Conservation (phyloP, 2,797 vertebrate genomes). For the Scolopax bukidnonensis region DNA sequence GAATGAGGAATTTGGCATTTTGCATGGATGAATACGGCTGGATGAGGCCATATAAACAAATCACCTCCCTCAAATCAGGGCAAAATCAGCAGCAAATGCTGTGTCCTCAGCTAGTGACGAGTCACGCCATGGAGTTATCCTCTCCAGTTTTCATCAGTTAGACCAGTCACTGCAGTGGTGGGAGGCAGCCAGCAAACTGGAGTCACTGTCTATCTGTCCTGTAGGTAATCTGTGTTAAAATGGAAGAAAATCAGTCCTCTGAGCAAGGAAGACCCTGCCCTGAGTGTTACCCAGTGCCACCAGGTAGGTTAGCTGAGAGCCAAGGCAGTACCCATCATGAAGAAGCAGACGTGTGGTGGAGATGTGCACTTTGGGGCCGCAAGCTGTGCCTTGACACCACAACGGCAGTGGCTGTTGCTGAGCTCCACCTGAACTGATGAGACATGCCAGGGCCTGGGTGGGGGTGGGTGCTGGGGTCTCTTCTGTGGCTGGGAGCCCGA, state of each 20-base stretch:
- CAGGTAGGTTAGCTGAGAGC: background rate
- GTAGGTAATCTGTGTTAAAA: background rate
- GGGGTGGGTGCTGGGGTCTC: background rate
- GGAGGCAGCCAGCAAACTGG: background rate
- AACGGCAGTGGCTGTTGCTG: background rate
- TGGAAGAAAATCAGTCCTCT: background rate
- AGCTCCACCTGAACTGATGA: background rate
- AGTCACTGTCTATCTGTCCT: background rate
- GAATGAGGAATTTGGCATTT: background rate
- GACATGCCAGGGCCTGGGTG: background rate
- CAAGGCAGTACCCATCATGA: too few species aligned
- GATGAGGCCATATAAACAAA: background rate
- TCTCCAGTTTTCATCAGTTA: background rate
- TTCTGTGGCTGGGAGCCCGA: background rate
- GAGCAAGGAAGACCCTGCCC: background rate
- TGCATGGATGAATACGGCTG: background rate
- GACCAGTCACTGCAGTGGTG: background rate
- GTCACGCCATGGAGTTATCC: background rate
- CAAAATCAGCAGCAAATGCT: background rate
- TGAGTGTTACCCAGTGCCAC: fast-evolving
- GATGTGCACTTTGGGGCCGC: fast-evolving
- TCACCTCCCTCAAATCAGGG: background rate
- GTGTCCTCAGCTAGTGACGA: background rate
- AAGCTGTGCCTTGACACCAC: background rate
- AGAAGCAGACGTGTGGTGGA: fast-evolving